Percentiles rank a stretch among this genome's conserved stretches.
phyloP scores from a whole-genome alignment of 23 tunicate genomes.

The Botrylloides violaceus region DNA sequence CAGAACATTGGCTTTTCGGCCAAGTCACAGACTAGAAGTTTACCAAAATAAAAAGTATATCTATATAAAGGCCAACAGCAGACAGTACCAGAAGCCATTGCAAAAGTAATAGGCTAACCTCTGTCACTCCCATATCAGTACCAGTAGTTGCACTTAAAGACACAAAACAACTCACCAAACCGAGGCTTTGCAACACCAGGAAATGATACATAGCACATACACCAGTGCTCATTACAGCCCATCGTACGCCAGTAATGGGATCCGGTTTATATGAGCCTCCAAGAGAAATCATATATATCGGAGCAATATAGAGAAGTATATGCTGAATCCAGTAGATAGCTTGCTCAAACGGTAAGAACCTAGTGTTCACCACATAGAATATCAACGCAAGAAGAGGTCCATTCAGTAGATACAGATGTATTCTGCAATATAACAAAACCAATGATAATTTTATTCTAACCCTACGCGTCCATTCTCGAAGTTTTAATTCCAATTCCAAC shows the following conservation, averaged over 20 bases:
- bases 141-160: too few relatives aligned
- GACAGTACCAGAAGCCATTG: too few relatives aligned
- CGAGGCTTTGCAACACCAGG: conserved; percentile 51
- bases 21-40: too few relatives aligned
- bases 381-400: conserved; percentile 72
- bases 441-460: too few relatives aligned
- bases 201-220: conserved; percentile 73
- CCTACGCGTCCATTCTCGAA: too few relatives aligned
- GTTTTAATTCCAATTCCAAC: too few relatives aligned
- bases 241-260: conserved; percentile 37
- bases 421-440: too few relatives aligned
- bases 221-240: conserved; percentile 66
- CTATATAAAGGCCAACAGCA: too few relatives aligned
- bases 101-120: too few relatives aligned
- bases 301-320: conserved; percentile 53
- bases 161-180: conserved; percentile 64
- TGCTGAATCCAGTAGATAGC: conserved; percentile 88
- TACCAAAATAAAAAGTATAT: too few relatives aligned
- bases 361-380: conserved; percentile 72
- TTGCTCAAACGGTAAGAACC: conserved; percentile 45
- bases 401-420: conserved; percentile 63
- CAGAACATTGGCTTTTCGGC: too few relatives aligned
- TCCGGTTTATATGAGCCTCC: conserved; percentile 62
- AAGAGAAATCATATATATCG: conserved; percentile 49
- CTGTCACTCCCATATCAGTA: too few relatives aligned